Base-by-base conservation (phyloP, 2,113 vertebrate species). In the Pluvialis apricaria region DNA sequence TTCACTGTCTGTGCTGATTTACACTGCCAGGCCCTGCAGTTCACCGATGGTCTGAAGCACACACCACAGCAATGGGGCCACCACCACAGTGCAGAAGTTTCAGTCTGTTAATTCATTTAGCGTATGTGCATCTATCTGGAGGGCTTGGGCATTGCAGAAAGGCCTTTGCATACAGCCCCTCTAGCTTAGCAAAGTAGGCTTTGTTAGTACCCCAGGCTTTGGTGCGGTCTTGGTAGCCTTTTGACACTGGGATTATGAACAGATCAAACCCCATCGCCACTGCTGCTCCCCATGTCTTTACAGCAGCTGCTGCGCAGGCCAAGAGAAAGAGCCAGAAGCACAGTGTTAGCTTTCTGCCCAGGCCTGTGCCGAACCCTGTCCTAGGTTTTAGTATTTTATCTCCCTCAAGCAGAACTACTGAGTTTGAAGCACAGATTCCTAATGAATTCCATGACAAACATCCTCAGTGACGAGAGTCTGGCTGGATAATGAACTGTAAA, bases 401-500 rank as follows among this genome's bases (percentile, higher is more conserved):
- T 82, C 69, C 70, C 82, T 36, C 31, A 1, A 81, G 79, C 89
- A 84, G 26, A 79, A 34, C 29, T 5, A 29, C 45, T 1, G 57
- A 65, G 69, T 19, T 4, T 42, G 19, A 29, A 81, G 82, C 7
- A 25, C 29, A 54, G 66, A 66, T 71, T 73, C 52, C 32, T 90
- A 96, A 96, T 70, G 94, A 94, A 85, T 69, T 58, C 92, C n/a
- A 44, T 8, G 57, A 45, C 72, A 95, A 86, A 96, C 81, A 87
- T 62, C 78, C 45, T 44, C 83, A 19, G 75, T 70, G 88, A 76
- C 32, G 88, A 70, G 61, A 82, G 85, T 76, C 75, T 55, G 83
- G n/a, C 83, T 94, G 71, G 62, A 93, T 97, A 97, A 97, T 75
- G 87, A 97, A 94, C 88, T 85, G 85, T 31, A 91, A 89, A 88